Evolutionary conservation across 2,113 vertebrate genomes (phyloP), one percentile per base, ranked within the genome.

Genomic region (Vombatus ursinus): DNA sequence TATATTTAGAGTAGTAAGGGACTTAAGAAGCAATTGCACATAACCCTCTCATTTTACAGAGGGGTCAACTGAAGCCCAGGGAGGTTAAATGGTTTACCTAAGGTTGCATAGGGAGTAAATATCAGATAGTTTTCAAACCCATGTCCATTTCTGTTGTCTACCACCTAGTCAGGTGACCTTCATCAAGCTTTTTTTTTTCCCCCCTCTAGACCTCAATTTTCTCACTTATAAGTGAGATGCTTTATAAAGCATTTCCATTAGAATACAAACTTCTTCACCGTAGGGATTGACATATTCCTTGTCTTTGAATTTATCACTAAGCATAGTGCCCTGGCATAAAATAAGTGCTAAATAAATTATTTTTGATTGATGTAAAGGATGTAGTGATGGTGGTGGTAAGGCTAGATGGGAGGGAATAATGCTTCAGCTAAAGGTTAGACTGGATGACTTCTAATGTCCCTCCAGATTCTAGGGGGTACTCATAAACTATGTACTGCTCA

Each of bases 391-490:
- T 11, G 26, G 16, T 5, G 5, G 3, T 31, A 10, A 37, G 28
- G 28, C 10, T 1, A 28, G 28, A 77, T 28, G 68, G 37, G 68
- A 77, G 37, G 16, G 68, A 77, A 77, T 77, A 77, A 44, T 8
- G 16, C 37, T 77, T 77, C 37, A 77, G 37, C 37, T 28, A 95
- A 14, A 96, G 12, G 37, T 37, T 93, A 93, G 61, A 90, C 90
- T 94, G 68, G 49, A 96, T 84, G n/a, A 92, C 90, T 50, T 94
- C 61, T 52, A n/a, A 50, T 3, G 19, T 51, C 22, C 1, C 16
- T 91, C 91, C 95, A 53, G 94, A 12, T 22, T 95, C 16, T 96
- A 68, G 50, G 44, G 94, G 5, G 68, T 44, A 44, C 37, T 84
- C n/a, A 84, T 84, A 84, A 84, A 23, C n/a, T 23, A 37, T 31